Base-by-base conservation (phyloP, 2,888 invertebrate species). In the Cyclophora albipunctata region DNA sequence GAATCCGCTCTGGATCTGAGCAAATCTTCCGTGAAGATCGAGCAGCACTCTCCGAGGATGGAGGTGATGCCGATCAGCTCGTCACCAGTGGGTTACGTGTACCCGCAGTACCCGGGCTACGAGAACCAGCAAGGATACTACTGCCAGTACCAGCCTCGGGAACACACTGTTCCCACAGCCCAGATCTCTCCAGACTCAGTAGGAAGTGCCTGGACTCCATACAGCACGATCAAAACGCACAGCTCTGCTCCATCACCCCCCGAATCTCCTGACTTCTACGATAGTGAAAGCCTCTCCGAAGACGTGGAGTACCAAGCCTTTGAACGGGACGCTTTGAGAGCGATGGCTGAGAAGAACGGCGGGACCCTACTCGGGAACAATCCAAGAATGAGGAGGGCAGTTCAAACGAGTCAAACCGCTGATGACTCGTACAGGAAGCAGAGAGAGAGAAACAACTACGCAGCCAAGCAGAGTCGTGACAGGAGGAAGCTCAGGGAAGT, bases 381-480 rank as follows among this genome's bases (percentile, higher is more conserved):
- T 62, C 92, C 93, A 0, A 92, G 93, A 64, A 95, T 94, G 95
- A 84, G 93, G n/a, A 81, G 93, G 52, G 89, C 85, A 0, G 84
- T 86, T 6, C 82, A 81, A 48, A 67, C 72, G 0, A 67, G 59
- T 40, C 66, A 73, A 50, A 58, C 66, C 76, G 80, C 50, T 90
- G 77, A 95, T 66, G 96, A 96, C 73, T 93, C 93, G 0, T 98
- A 98, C 71, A 94, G 94, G 90, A 96, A 97, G 70, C 91, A 96
- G 48, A 86, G 98, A 3, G 91, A 94, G 59, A 96, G 96, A 73
- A 98, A 98, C 76, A 98, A 98, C 76, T 96, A 95, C 58, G 98
- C 98, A 0, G 98, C 98, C 0, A 98, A 98, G 75, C 91, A 97
- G 60, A 97, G 97, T 0, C 90, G 98, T 7, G 98, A 98, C 71